Conservation (phyloP, 2,888 invertebrate genomes). For the Hemaris fuciformis region DNA sequence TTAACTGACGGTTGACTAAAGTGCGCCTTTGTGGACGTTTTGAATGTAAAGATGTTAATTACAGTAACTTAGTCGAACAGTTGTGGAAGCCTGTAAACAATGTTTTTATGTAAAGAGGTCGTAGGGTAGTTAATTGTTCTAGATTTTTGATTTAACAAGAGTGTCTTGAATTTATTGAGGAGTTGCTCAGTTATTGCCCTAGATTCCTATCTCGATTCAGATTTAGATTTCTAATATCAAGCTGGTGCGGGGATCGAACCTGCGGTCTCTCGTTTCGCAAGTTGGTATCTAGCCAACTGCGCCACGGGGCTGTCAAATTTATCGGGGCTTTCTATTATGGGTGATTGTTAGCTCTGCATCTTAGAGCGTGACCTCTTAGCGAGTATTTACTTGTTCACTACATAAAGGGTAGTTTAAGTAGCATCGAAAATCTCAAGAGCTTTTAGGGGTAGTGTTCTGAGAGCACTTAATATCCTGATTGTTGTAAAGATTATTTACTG, state of each 20-base stretch:
- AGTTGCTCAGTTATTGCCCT: not conserved
- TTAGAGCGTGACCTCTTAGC: not conserved
- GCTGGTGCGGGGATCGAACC: too few species aligned
- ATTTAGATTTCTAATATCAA: not conserved
- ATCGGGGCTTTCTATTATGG: too few species aligned
- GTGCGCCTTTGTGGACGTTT: not conserved
- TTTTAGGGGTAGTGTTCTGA: not conserved
- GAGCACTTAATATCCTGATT: not conserved
- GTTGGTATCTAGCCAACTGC: too few species aligned
- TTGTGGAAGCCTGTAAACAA: not conserved
- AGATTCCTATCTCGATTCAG: not conserved
- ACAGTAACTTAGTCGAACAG: not conserved
- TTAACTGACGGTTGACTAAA: not conserved
- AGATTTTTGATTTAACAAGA: not conserved
- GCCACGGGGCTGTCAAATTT: too few species aligned
- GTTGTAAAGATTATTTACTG: not conserved
- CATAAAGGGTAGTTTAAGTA: not conserved
- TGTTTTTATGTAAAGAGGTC: not conserved
- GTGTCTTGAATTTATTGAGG: not conserved
- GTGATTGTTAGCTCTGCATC: not conserved
- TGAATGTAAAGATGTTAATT: slow-evolving; percentile 6
- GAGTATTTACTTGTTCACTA: not conserved
- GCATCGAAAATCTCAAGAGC: not conserved
- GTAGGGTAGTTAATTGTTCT: not conserved
- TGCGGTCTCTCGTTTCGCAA: too few species aligned